phyloP scores from a whole-genome alignment of 2,797 vertebrate species.

The Pelodytes ibericus region DNA sequence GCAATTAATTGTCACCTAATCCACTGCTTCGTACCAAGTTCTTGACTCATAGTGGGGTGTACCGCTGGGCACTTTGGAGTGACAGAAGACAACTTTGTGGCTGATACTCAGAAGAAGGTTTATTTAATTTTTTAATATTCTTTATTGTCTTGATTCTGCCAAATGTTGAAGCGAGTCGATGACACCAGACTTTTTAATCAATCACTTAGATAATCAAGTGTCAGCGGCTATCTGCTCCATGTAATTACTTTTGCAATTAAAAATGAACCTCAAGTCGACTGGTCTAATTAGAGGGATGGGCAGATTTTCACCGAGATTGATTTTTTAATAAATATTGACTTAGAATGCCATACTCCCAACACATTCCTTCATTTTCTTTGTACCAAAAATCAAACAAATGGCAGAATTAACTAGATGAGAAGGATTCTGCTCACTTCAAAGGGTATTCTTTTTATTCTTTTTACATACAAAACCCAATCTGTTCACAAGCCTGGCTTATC shows the following conservation, averaged over 20 bases:
- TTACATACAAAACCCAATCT: slow-evolving; percentile 70
- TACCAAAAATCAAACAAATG: slow-evolving; percentile 85
- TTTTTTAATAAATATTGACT: slow-evolving; percentile 99
- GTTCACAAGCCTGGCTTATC: slow-evolving; percentile 83
- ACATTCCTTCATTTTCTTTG: slow-evolving; percentile 96
- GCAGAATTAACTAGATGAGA: slow-evolving; percentile 78
- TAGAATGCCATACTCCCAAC: slow-evolving; percentile 97
- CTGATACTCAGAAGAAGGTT: slow-evolving; percentile 29
- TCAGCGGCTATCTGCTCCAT: slow-evolving; percentile 99
- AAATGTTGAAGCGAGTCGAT: slow-evolving; percentile 91
- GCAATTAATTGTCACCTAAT: slow-evolving; percentile 79
- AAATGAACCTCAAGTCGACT: slow-evolving; percentile 99
- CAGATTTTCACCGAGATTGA: slow-evolving; percentile 99
- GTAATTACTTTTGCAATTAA: slow-evolving; percentile 99
- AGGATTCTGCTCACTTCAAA: slow-evolving; percentile 80
- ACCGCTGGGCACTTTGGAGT: slow-evolving; percentile 62
- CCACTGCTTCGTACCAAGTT: slow-evolving; percentile 67
- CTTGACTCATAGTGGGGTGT: slow-evolving; percentile 55
- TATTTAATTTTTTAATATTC: slow-evolving; percentile 87
- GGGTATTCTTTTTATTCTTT: slow-evolving; percentile 73
- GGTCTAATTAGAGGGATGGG: slow-evolving; percentile 99
- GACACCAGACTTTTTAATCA: slow-evolving; percentile 99
- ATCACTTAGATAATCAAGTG: slow-evolving; percentile 99
- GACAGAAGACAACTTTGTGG: slow-evolving; percentile 66
- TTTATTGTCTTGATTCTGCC: slow-evolving; percentile 97